These are phyloP conservation scores for Nilaparvata lugens DNA, from an alignment of 1,140 invertebrate species.

Conservation along the genomic window DNA sequence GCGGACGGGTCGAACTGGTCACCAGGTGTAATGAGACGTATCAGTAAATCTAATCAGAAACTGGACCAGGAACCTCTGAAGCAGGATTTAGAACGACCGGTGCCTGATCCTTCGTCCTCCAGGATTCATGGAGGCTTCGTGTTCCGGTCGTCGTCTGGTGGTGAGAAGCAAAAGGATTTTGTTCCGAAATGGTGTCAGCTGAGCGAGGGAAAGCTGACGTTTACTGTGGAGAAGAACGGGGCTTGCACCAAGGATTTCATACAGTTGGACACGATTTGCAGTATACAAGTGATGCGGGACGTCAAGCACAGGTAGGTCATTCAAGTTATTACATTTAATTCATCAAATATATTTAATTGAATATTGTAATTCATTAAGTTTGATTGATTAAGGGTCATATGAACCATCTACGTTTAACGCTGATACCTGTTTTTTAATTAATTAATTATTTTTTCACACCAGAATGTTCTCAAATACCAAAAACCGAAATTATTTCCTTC, in stretches of 20 bases:
- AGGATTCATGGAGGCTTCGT: constrained; percentile 35
- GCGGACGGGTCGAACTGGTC: constrained; percentile 32
- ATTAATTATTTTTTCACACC: too few species aligned
- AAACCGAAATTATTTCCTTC: too few species aligned
- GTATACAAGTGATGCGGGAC: constrained; percentile 50
- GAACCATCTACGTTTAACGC: too few species aligned
- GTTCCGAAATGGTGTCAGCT: constrained; percentile 41
- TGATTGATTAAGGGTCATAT: too few species aligned
- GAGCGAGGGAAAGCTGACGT: constrained; percentile 42
- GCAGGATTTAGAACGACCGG: constrained; percentile 30
- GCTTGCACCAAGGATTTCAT: constrained; percentile 44
- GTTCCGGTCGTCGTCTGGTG: constrained; percentile 32
- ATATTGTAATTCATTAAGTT: too few species aligned
- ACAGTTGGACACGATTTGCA: constrained; percentile 44
- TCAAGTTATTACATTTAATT: constrained; percentile 9
- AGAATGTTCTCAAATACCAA: too few species aligned
- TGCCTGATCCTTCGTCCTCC: constrained; percentile 25
- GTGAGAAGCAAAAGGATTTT: constrained; percentile 43
- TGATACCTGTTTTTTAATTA: too few species aligned
- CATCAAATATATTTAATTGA: too few species aligned
- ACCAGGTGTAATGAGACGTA: constrained; percentile 33
- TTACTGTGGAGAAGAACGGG: constrained; percentile 43
- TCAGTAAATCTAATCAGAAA: constrained; percentile 19
- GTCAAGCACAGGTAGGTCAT: constrained; percentile 44
- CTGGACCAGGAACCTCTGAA: constrained; percentile 9